Evolutionary conservation across 2,888 invertebrate species (phyloP).

Genomic region (Scaptomyza cyrtandrae): DNA sequence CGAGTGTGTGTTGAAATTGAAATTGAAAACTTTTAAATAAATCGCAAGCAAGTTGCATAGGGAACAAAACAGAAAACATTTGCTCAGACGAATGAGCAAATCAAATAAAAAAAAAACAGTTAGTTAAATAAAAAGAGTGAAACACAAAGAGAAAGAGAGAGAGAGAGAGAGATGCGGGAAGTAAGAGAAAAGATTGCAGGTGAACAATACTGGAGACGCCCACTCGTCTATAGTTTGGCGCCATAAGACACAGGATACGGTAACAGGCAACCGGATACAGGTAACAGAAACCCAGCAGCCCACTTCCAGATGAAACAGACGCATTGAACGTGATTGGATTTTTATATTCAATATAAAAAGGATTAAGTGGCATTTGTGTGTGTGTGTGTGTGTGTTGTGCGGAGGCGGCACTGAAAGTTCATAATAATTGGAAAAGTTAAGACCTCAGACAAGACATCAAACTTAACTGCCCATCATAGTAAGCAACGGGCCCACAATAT

Average conservation of each 20-base stretch:
- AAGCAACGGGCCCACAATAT: constrained; percentile 5
- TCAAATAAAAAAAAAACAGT: constrained; percentile 31
- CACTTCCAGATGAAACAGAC: constrained; percentile 13
- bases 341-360: constrained; percentile 79
- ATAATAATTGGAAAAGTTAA: constrained; percentile 78
- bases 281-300: constrained; percentile 1
- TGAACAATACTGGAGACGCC: constrained; percentile 53
- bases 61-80: constrained; percentile 23
- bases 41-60: constrained; percentile 62
- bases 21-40: constrained; percentile 80
- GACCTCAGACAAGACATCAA: constrained; percentile 41
- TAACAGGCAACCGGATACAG: constrained; percentile 5
- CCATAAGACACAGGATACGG: constrained; percentile 43
- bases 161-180: neutral
- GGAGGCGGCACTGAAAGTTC: constrained; percentile 52
- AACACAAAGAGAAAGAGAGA: neutral
- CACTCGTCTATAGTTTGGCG: constrained; percentile 66
- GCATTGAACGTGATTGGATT: constrained; percentile 74
- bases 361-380: constrained; percentile 63
- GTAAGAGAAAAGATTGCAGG: neutral
- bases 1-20: constrained; percentile 70
- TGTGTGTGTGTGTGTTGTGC: constrained; percentile 27
- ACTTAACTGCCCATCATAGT: constrained; percentile 10
- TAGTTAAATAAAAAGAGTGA: neutral
- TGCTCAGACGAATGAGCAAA: constrained; percentile 44